phyloP scores from a whole-genome alignment of 1,140 invertebrate genomes.

The Helicoverpa zea region DNA sequence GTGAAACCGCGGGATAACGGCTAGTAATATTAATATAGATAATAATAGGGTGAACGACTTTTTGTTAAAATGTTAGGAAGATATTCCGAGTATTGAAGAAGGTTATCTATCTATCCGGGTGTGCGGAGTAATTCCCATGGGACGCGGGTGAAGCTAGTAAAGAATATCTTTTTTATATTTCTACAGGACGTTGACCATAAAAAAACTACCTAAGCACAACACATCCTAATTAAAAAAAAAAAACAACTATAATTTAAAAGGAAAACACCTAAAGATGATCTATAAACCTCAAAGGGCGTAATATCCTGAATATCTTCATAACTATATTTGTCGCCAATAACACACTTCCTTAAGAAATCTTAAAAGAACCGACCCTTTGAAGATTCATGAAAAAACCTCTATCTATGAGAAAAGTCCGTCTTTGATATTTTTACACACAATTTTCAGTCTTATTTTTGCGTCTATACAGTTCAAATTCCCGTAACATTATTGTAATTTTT shows the following conservation, averaged over 20 bases:
- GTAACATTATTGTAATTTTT: background rate
- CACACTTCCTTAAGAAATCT: background rate
- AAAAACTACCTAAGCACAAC: background rate
- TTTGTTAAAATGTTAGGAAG: too few species aligned
- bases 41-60: too few species aligned
- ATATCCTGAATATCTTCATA: conserved; percentile 2
- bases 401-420: conserved; percentile 12
- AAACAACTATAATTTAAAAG: background rate
- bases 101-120: too few species aligned
- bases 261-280: conserved; percentile 1
- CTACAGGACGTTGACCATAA: too few species aligned
- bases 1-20: too few species aligned
- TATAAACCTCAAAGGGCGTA: conserved; percentile 27
- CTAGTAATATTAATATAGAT: too few species aligned
- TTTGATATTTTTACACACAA: conserved; percentile 1
- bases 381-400: background rate
- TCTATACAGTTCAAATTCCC: background rate
- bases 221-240: conserved; percentile 2
- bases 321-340: conserved; percentile 46
- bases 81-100: too few species aligned
- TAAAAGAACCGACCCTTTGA: conserved; percentile 18
- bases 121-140: too few species aligned
- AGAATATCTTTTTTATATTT: too few species aligned
- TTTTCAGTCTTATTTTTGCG: background rate
- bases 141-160: too few species aligned